phyloP scores from a whole-genome alignment of 1,140 invertebrate species.

The Drosophila busckii region DNA sequence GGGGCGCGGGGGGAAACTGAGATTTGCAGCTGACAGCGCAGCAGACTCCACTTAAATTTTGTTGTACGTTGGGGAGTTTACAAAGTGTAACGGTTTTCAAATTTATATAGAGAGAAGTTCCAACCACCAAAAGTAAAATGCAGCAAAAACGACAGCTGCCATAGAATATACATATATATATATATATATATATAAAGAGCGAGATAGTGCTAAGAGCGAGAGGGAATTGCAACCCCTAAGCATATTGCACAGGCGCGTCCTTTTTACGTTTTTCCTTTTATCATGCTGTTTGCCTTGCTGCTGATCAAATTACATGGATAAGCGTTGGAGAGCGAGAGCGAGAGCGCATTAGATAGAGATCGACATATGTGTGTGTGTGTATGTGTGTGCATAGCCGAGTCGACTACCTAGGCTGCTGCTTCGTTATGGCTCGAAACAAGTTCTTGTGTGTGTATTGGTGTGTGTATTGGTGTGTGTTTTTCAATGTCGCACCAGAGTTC shows the following conservation, averaged over 20 bases:
- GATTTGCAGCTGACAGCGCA: background rate
- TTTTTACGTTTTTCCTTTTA: constrained; percentile 60
- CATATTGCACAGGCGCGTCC: constrained; percentile 70
- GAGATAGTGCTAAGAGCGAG: constrained; percentile 6
- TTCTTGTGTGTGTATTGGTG: constrained; percentile 20
- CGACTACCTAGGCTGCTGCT: constrained; percentile 38
- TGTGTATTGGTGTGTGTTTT: constrained; percentile 14
- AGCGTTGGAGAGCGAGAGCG: constrained; percentile 10
- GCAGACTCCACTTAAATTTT: no score
- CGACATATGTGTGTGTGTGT: background rate
- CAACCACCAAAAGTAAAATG: constrained; percentile 15
- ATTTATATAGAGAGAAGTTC: background rate
- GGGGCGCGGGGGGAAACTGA: background rate
- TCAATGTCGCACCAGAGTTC: constrained; percentile 34
- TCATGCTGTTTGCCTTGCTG: constrained; percentile 41
- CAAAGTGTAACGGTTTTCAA: constrained; percentile 15
- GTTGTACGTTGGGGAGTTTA: background rate
- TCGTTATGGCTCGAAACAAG: constrained; percentile 30
- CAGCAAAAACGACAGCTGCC: constrained; percentile 59
- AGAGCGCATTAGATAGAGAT: background rate
- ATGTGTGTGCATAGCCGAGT: background rate
- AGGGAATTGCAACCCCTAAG: constrained; percentile 53
- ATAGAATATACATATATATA: constrained; percentile 10
- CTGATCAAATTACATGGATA: constrained; percentile 68
- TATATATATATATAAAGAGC: no score